phyloP scores from a whole-genome alignment of 2,797 vertebrate species.

The Lycodopsis pacificus region DNA sequence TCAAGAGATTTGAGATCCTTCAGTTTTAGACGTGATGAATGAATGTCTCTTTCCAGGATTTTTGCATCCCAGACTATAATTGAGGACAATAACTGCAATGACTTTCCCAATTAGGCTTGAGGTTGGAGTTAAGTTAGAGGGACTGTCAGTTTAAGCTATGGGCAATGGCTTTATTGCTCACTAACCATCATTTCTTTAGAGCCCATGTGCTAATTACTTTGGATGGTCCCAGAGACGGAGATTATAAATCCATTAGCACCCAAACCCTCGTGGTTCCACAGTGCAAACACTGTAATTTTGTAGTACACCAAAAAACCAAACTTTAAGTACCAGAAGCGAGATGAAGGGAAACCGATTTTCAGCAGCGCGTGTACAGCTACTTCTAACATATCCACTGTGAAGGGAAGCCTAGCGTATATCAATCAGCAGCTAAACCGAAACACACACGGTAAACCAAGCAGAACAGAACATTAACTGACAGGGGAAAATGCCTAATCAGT shows the following conservation, averaged over 20 bases:
- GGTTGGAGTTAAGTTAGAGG: constrained; percentile 91
- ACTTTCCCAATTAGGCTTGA: constrained; percentile 92
- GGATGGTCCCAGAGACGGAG: constrained; percentile 90
- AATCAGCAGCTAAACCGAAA: constrained; percentile 59
- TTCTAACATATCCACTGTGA: constrained; percentile 38
- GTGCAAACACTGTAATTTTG: constrained; percentile 80
- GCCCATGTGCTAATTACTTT: constrained; percentile 95
- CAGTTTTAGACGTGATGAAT: constrained; percentile 61
- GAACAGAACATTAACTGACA: constrained; percentile 47
- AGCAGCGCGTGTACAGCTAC: constrained; percentile 34
- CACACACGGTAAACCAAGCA: constrained; percentile 52
- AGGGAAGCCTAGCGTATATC: constrained; percentile 52
- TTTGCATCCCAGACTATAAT: constrained; percentile 79
- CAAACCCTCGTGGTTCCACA: constrained; percentile 81
- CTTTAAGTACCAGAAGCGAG: constrained; percentile 59
- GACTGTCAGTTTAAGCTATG: constrained; percentile 91
- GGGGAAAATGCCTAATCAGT: constrained; percentile 40
- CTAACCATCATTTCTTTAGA: constrained; percentile 96
- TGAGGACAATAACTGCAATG: constrained; percentile 90
- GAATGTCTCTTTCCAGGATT: constrained; percentile 58
- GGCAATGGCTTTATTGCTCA: constrained; percentile 97
- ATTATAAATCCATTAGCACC: constrained; percentile 94
- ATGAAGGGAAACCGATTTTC: constrained; percentile 66
- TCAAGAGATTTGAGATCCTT: constrained; percentile 60
- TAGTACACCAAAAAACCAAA: constrained; percentile 68